Conservation (phyloP, 37 sponge, comb jelly and placozoan genomes). For the Agelas oroides region DNA sequence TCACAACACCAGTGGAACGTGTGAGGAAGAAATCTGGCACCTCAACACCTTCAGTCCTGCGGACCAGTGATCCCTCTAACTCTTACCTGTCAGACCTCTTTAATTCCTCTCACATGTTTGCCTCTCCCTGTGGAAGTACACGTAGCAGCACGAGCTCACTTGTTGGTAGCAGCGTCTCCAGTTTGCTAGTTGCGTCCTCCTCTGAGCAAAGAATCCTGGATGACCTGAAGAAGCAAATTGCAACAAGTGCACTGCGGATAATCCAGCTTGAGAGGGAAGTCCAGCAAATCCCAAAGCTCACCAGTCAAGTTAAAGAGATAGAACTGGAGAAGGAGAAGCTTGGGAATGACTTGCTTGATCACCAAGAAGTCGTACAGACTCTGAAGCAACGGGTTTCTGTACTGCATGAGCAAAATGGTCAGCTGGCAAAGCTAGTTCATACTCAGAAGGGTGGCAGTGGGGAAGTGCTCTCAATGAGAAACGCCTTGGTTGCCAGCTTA, state of each 20-base stretch:
- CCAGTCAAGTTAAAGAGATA: constrained; percentile 11
- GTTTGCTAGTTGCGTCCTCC: neutral
- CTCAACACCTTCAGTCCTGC: too few species aligned
- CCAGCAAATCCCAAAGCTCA: constrained; percentile 25
- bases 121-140: constrained; percentile 34
- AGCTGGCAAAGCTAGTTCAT: constrained; percentile 46
- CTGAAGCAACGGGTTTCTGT: constrained; percentile 65
- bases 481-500: constrained; percentile 65
- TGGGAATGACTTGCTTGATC: constrained; percentile 48
- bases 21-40: too few species aligned
- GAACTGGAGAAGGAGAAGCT: constrained; percentile 36
- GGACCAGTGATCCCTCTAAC: too few species aligned
- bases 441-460: constrained; percentile 18
- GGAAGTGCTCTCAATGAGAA: constrained; percentile 45
- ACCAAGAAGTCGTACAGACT: constrained; percentile 29
- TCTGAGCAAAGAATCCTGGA: constrained; percentile 31
- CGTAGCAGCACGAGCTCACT: constrained; percentile 44
- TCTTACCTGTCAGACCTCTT: too few species aligned
- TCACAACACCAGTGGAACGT: too few species aligned
- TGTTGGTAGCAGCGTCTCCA: neutral
- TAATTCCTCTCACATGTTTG: neutral
- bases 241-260: neutral
- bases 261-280: constrained; percentile 31
- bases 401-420: constrained; percentile 66
- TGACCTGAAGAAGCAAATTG: constrained; percentile 47